Percentiles rank a stretch among this genome's conserved stretches.
Evolutionary conservation across 2,113 vertebrate genomes (phyloP).

Genomic region (Hippoglossus stenolepis): DNA sequence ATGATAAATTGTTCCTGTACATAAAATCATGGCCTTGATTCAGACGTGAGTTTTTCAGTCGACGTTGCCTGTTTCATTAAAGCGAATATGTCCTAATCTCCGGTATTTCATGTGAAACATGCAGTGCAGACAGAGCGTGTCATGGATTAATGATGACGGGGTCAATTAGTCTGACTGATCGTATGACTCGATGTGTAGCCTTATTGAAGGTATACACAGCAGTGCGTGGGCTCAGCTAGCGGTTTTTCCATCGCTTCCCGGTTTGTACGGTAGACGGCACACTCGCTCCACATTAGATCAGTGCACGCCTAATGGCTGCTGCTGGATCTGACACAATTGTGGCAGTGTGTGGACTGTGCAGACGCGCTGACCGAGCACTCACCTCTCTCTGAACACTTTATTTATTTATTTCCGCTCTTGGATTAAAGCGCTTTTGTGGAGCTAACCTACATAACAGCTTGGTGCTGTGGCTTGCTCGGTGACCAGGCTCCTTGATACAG

Average conservation of each 20-base stretch:
- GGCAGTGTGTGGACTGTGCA: conserved; percentile 48
- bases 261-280: conserved; percentile 77
- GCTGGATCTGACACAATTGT: conserved; percentile 64
- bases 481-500: conserved; percentile 55
- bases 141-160: conserved; percentile 16
- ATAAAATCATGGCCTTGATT: not conserved
- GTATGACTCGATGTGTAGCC: conserved; percentile 4
- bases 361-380: conserved; percentile 83
- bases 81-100: not conserved
- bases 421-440: conserved; percentile 69
- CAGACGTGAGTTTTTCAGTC: too few relatives aligned
- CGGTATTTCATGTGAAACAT: not conserved
- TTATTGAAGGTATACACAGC: not conserved
- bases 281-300: conserved; percentile 78
- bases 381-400: conserved; percentile 75
- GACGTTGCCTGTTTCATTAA: not conserved
- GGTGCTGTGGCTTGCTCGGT: conserved; percentile 28
- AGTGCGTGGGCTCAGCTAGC: conserved; percentile 34
- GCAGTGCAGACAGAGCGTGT: not conserved
- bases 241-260: conserved; percentile 22
- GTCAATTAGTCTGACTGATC: conserved; percentile 31
- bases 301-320: conserved; percentile 54
- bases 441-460: conserved; percentile 79
- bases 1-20: not conserved
- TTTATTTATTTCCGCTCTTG: conserved; percentile 72